These are phyloP conservation scores for Trachymyrmex cornetzi DNA, from an alignment of 1,140 invertebrate genomes.

Conservation along the genomic window DNA sequence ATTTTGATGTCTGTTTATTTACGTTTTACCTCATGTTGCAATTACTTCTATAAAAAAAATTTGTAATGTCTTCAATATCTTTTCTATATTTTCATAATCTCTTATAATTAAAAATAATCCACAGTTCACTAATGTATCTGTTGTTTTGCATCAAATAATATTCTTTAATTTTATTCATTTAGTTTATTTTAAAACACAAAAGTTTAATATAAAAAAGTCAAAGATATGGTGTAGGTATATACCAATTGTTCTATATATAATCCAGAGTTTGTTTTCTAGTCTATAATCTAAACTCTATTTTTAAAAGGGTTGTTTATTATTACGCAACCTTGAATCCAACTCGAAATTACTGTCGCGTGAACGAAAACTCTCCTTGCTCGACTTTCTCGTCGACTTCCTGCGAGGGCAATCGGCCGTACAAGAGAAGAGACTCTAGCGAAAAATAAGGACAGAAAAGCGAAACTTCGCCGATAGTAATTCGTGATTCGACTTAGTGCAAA, in stretches of 20 bases:
- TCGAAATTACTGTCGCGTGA: conserved; percentile 72
- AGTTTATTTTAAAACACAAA: neutral
- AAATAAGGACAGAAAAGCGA: conserved; percentile 63
- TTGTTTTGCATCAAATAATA: neutral
- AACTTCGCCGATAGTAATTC: conserved; percentile 78
- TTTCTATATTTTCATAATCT: neutral
- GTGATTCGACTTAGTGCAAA: conserved; percentile 72
- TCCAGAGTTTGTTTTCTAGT: neutral
- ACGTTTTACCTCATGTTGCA: neutral
- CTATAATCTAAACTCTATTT: neutral
- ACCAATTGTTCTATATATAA: neutral
- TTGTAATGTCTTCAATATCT: neutral
- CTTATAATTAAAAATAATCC: neutral
- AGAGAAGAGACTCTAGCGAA: conserved; percentile 32
- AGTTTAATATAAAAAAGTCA: neutral
- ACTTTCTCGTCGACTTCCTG: conserved; percentile 70
- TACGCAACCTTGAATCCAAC: conserved; percentile 58
- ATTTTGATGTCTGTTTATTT: neutral
- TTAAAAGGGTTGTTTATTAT: conserved; percentile 31
- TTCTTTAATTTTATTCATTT: too few relatives aligned
- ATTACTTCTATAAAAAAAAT: neutral
- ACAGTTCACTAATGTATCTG: neutral
- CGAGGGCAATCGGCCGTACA: conserved; percentile 64
- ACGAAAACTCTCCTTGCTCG: conserved; percentile 62
- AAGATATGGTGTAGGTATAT: neutral